Base-by-base conservation (phyloP, 2,888 invertebrate genomes). In the Clunio marinus region DNA sequence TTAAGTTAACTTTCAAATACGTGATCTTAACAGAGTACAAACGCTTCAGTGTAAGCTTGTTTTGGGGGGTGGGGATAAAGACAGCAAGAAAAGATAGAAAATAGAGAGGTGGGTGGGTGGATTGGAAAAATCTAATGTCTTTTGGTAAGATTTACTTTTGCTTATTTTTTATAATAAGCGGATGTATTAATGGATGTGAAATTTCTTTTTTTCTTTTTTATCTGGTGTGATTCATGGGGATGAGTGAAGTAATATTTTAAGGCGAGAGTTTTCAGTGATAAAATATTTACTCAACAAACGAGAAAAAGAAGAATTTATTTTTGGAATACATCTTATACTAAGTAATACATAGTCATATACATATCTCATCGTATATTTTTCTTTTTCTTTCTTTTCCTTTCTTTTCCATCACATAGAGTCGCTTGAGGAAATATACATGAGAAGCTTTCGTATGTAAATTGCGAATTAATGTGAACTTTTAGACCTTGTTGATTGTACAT, bases 361-460 rank as follows among this genome's bases (percentile, higher is more conserved):
- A n/a, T n/a, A n/a, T n/a, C n/a, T n/a, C n/a, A n/a, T n/a, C n/a
- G n/a, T n/a, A n/a, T n/a, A n/a, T n/a, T n/a, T n/a, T n/a, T n/a
- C n/a, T n/a, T n/a, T n/a, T n/a, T n/a, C n/a, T n/a, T n/a, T n/a
- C n/a, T 58, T 58, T 8, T 51, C 22, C 20, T n/a, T 51, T 51
- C 51, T 51, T 41, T 41, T 41, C 41, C 4, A 41, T 41, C 41
- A 15, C 15, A 41, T 41, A 32, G 32, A 20, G 13, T 51, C 51
- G 51, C 22, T 17, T 51, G 20, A 17, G 17, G 17, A 51, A 51
- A 4, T 51, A 51, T 17, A 17, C 51, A 27, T 60, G 60, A 37
- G 60, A 60, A 60, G 60, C 60, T 37, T 37, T 60, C 24, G 60
- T 60, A 60, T 60, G 60, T 22, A 20, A 37, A 17, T 24, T 60